Evolutionary conservation across 92 coral and sea anemone genomes (phyloP).

Genomic region (Diadumene lineata): DNA sequence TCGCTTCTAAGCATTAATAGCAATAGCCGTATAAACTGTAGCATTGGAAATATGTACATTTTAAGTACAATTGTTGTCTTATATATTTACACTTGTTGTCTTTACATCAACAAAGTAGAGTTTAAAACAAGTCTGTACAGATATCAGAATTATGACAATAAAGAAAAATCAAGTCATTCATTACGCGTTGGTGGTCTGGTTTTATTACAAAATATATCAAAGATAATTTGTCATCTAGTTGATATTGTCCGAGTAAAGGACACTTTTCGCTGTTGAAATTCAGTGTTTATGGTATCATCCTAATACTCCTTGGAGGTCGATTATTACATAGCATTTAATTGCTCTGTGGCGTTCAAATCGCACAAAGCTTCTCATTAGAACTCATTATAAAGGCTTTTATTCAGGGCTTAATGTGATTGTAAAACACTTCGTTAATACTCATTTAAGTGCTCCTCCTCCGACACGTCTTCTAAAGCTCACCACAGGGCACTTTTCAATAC

Average conservation of each 20-base stretch:
- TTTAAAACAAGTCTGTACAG: constrained; percentile 7
- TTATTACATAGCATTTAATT: constrained; percentile 75
- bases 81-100: constrained; percentile 7
- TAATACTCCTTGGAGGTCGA: constrained; percentile 41
- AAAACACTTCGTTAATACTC: constrained; percentile 92
- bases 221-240: background rate
- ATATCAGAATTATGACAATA: constrained; percentile 22
- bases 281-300: constrained; percentile 33
- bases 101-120: constrained; percentile 15
- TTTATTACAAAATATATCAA: constrained; percentile 7
- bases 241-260: background rate
- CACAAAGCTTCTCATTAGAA: constrained; percentile 92
- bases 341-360: constrained; percentile 82
- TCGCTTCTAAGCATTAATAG: background rate
- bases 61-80: constrained; percentile 15
- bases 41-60: constrained; percentile 29
- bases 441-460: constrained; percentile 94
- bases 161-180: constrained; percentile 6
- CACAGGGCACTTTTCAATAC: constrained; percentile 36
- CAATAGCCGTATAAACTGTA: too few relatives aligned
- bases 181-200: background rate
- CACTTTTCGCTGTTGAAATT: background rate
- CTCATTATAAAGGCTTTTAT: constrained; percentile 89
- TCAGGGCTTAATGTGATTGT: constrained; percentile 98
- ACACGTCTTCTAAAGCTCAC: constrained; percentile 62